phyloP scores from a whole-genome alignment of 92 coral and sea anemone genomes.

The Hydrozoanthus gracilis region DNA sequence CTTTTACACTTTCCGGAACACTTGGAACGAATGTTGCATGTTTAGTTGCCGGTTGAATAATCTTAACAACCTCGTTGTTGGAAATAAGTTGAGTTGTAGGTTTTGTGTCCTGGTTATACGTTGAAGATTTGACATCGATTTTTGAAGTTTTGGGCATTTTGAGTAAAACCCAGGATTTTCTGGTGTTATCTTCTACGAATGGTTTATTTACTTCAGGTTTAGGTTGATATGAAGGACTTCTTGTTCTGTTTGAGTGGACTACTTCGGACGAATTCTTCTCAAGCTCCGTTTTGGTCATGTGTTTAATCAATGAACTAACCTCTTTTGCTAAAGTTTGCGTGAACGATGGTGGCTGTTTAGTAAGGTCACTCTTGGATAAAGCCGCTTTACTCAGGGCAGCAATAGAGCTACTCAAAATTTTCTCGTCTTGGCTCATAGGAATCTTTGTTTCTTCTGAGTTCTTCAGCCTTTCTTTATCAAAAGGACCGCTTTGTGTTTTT shows the following conservation, averaged over 20 bases:
- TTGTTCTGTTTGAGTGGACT: background rate
- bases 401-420: slow-evolving; percentile 14
- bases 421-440: slow-evolving; percentile 12
- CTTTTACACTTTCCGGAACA: background rate
- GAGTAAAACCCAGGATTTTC: slow-evolving; percentile 97
- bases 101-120: slow-evolving; percentile 46
- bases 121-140: slow-evolving; percentile 40
- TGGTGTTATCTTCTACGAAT: slow-evolving; percentile 66
- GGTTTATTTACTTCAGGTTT: background rate
- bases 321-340: slow-evolving; percentile 75
- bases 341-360: background rate
- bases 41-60: slow-evolving; percentile 68
- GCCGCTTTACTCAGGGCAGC: slow-evolving; percentile 25
- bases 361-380: background rate
- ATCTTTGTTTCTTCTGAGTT: background rate
- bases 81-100: slow-evolving; percentile 3
- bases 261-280: background rate
- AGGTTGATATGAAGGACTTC: background rate
- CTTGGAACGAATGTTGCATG: slow-evolving; percentile 44
- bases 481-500: background rate
- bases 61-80: slow-evolving; percentile 28
- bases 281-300: slow-evolving; percentile 59
- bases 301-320: slow-evolving; percentile 69
- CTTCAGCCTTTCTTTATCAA: background rate
- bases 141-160: slow-evolving; percentile 81